Evolutionary conservation across 2,113 vertebrate species (phyloP), one percentile per base, ranked within the genome.

Genomic region (Sula dactylatra): DNA sequence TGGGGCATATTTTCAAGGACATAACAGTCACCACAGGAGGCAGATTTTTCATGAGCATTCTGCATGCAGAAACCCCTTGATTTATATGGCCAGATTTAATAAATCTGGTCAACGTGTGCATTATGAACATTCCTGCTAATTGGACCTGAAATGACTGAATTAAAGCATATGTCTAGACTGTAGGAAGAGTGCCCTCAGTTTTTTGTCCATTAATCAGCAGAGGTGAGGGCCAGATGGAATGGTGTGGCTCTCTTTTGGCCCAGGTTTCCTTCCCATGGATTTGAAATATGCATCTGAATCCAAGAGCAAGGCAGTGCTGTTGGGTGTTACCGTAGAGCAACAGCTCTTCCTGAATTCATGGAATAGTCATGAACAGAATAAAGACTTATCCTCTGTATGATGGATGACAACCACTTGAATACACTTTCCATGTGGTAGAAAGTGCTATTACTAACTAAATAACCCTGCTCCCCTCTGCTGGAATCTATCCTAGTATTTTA

Each of bases 201-300:
- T 47, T 54, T 84, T 72, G 70, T 59, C 56, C 9, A 1, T 91
- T 96, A 87, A 89, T 87, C 56, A 87, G 73, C 64, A 72, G 66
- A 90, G 82, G 58, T 93, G 66, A 76, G 62, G 54, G 80, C 52
- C 93, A 92, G 93, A 87, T 94, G 92, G 90, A 92, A 36, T 42
- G 62, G 14, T 61, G 66, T 74, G 58, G 44, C 87, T 82, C 32
- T 72, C 34, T 86, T 91, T 86, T 90, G 84, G 81, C 73, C 56
- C n/a, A 61, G 49, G 16, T 85, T 94, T 90, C 54, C 36, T 85
- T 95, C 70, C 61, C 66, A 21, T 72, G 58, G 62, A 67, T 91
- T 90, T 91, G 70, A 85, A 92, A 90, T 72, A 64, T 7, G 26
- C 17, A 25, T 79, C 84, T 84, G 55, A 95, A 71, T 89, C 73